Percentiles rank a stretch among this genome's conserved stretches.
Conservation (phyloP, 2,888 invertebrate species). For the Orthonychiurus folsomi region DNA sequence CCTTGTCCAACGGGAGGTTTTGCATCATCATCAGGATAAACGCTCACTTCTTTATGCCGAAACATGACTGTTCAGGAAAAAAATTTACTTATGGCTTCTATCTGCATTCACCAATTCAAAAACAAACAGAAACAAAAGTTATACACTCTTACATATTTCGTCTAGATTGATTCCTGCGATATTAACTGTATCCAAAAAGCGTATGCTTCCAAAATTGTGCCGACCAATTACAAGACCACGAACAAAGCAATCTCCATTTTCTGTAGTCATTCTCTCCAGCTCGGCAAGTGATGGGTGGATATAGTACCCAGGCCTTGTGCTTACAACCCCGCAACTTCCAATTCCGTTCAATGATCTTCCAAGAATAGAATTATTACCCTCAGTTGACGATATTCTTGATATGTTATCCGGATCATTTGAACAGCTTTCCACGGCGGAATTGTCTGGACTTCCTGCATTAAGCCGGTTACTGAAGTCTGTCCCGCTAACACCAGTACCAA, state of each 20-base stretch:
- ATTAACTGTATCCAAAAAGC: constrained; percentile 73
- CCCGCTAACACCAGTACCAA: too few species aligned
- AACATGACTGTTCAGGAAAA: constrained; percentile 62
- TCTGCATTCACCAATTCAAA: too few species aligned
- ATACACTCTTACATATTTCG: constrained; percentile 56
- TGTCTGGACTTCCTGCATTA: background rate
- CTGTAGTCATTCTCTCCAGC: constrained; percentile 59
- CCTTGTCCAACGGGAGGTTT: constrained; percentile 83
- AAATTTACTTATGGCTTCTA: too few species aligned
- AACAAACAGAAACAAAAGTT: background rate
- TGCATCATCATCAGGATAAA: constrained; percentile 75
- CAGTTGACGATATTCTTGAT: too few species aligned
- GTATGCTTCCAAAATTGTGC: constrained; percentile 81
- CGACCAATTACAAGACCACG: constrained; percentile 82
- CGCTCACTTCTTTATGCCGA: constrained; percentile 84
- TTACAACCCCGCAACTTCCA: constrained; percentile 53
- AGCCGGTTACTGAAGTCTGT: background rate
- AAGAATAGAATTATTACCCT: too few species aligned
- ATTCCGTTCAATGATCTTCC: too few species aligned
- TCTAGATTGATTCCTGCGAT: constrained; percentile 79
- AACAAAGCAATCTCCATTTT: constrained; percentile 71
- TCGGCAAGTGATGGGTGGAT: constrained; percentile 78
- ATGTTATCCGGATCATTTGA: too few species aligned
- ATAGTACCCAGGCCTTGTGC: constrained; percentile 77
- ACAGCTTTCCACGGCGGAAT: background rate